Evolutionary conservation across 2,797 vertebrate genomes (phyloP), one percentile per base, ranked within the genome.

Genomic region (Sarcoramphus papa): DNA sequence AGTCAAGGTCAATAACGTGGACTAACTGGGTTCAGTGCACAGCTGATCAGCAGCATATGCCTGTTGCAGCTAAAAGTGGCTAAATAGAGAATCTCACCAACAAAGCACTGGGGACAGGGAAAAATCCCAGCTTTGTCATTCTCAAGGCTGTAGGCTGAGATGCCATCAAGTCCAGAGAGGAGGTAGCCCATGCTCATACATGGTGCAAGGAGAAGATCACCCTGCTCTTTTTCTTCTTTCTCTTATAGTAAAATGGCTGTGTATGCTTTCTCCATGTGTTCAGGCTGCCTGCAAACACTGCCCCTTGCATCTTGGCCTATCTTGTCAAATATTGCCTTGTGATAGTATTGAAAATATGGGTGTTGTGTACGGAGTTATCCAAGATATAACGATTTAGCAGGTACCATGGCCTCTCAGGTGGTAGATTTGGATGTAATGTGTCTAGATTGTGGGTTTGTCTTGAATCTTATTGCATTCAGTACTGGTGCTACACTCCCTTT

Each of bases 61-160:
- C 48, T 57, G 12, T 41, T 86, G 28, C 65, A 15, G 21, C 27
- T 45, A 13, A 35, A 77, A 91, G 35, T 20, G 14, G 12, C 27
- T 72, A n/a, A 68, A 68, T 4, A 62, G 28, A 60, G 40, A 67
- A 74, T 51, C 21, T n/a, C 41, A 45, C 28, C 30, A 62, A 31
- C 2, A 14, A 88, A 88, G 6, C 13, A 54, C 9, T 37, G 6
- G 0, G 1, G 2, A 2, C 54, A 7, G 14, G n/a, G 16, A 27
- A 82, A 69, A 78, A 48, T 41, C 37, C 14, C 22, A 25, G 25
- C 11, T 85, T 81, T 68, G 9, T 72, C n/a, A 23, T 81, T 87
- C 37, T 73, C 14, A 9, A 33, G 67, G 30, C 15, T 88, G 35
- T 56, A 82, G 74, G 17, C 30, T 76, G 70, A 76, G 25, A 41